A percentile compares a stretch with the other conserved stretches of the same genome.
Conservation (phyloP, 1,140 invertebrate genomes). For the Asbolus verrucosus region DNA sequence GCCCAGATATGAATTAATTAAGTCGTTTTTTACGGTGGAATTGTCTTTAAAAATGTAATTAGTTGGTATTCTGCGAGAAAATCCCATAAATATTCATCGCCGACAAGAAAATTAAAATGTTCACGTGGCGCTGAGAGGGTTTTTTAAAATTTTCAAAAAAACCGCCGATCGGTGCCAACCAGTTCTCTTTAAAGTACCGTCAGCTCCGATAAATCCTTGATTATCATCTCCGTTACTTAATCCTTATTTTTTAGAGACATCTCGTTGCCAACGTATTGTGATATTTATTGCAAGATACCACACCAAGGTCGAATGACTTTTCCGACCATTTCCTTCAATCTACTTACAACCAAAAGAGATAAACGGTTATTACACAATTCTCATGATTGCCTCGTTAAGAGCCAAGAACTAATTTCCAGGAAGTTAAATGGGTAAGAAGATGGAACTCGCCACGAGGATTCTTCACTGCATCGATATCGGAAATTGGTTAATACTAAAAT, state of each 20-base stretch:
- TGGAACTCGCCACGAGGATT: slow-evolving; percentile 1
- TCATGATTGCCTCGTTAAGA: slow-evolving; percentile 29
- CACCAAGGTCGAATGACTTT: too few species aligned
- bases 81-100: slow-evolving; percentile 16
- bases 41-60: slow-evolving; percentile 34
- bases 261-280: slow-evolving; percentile 25
- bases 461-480: not conserved
- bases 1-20: slow-evolving; percentile 32
- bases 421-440: not conserved
- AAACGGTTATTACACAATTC: slow-evolving; percentile 31
- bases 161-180: too few species aligned
- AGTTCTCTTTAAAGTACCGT: too few species aligned
- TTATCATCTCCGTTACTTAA: not conserved
- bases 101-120: slow-evolving; percentile 17
- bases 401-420: slow-evolving; percentile 16
- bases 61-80: slow-evolving; percentile 2
- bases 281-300: too few species aligned
- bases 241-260: slow-evolving; percentile 16
- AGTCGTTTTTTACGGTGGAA: slow-evolving; percentile 14
- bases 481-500: too few species aligned
- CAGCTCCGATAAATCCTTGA: too few species aligned
- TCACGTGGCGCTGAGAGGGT: too few species aligned
- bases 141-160: too few species aligned
- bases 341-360: slow-evolving; percentile 25
- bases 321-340: too few species aligned